A percentile compares a stretch with the other conserved stretches of the same genome.
Evolutionary conservation across 2,113 vertebrate genomes (phyloP).

Genomic region (Oncorhynchus clarkii): DNA sequence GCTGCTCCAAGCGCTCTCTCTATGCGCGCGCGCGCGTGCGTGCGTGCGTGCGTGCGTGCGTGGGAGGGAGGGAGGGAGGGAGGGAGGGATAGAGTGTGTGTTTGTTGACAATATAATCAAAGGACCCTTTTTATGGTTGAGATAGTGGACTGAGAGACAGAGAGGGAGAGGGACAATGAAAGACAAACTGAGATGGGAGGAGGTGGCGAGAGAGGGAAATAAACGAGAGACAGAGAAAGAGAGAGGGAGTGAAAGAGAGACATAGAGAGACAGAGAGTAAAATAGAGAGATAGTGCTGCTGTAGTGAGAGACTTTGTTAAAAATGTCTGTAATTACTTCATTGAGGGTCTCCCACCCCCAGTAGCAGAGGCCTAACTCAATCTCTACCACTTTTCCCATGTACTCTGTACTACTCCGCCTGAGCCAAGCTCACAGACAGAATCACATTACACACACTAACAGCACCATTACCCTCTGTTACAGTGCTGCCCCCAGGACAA

Average conservation of each 20-base stretch:
- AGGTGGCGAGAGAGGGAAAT: not conserved
- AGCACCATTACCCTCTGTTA: constrained; percentile 73
- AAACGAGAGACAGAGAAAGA: not conserved
- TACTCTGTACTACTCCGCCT: constrained; percentile 48
- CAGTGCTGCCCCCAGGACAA: constrained; percentile 66
- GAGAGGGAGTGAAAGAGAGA: not conserved
- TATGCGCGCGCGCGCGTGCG: not conserved
- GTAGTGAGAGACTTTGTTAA: constrained; percentile 64
- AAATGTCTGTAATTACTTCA: constrained; percentile 71
- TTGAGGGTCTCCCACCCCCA: constrained; percentile 63
- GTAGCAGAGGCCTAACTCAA: constrained; percentile 73
- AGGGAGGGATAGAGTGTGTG: constrained; percentile 10
- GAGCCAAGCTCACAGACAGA: constrained; percentile 72
- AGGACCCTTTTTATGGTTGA: too few relatives aligned
- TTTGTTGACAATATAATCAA: constrained; percentile 12
- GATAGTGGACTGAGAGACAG: not conserved
- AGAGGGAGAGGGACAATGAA: constrained; percentile 31
- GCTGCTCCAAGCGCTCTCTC: constrained; percentile 46
- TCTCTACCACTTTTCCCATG: constrained; percentile 59
- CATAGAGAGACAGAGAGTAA: not conserved
- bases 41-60: constrained; percentile 1
- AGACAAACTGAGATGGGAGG: not conserved
- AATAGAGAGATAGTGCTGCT: constrained; percentile 53
- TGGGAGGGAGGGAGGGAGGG: not conserved
- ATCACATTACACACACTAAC: constrained; percentile 77